Conservation (phyloP, 1,140 invertebrate genomes). For the Brachionus rotundiformis region DNA sequence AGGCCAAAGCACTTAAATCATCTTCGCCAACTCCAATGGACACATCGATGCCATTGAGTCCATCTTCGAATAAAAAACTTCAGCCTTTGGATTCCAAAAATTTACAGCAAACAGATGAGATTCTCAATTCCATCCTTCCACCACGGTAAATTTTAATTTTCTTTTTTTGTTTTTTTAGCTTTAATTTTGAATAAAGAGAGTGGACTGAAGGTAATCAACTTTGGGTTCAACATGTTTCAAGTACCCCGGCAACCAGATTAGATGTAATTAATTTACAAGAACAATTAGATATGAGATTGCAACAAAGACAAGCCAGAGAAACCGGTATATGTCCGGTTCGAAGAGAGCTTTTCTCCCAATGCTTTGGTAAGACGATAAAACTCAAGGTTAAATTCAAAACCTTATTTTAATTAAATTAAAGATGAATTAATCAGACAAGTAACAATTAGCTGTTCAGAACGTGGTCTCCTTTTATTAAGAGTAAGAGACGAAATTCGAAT, state of each 20-base stretch:
- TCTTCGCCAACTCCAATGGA: constrained; percentile 51
- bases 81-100: constrained; percentile 50
- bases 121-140: constrained; percentile 90
- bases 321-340: constrained; percentile 94
- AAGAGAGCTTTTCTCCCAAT: constrained; percentile 89
- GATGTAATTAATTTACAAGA: constrained; percentile 94
- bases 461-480: constrained; percentile 85
- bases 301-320: constrained; percentile 86
- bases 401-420: constrained; percentile 59
- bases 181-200: constrained; percentile 67
- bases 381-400: not conserved
- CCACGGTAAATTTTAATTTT: constrained; percentile 68
- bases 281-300: constrained; percentile 84
- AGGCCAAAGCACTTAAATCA: constrained; percentile 34
- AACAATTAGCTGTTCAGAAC: constrained; percentile 93
- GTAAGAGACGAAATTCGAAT: constrained; percentile 92
- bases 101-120: constrained; percentile 71
- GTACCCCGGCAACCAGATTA: constrained; percentile 85
- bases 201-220: constrained; percentile 79
- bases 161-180: not conserved
- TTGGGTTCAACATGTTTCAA: constrained; percentile 75
- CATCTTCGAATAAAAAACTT: constrained; percentile 59
- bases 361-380: constrained; percentile 75
- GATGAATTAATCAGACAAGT: constrained; percentile 90
- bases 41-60: constrained; percentile 62